Evolutionary conservation across 2,888 invertebrate species (phyloP).

Genomic region (Amorpha juglandis): DNA sequence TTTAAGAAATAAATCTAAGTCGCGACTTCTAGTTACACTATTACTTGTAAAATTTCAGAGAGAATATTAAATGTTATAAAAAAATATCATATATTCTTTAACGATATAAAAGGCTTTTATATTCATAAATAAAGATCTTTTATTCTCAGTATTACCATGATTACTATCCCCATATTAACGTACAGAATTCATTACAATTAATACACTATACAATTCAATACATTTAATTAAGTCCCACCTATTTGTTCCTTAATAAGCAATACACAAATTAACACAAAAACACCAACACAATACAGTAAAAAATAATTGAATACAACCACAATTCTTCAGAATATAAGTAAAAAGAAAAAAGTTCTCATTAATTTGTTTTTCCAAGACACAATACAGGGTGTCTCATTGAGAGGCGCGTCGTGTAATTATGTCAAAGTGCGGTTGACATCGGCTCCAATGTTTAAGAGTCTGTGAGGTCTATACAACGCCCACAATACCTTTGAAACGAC

Average conservation of each 20-base stretch:
- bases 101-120: not conserved
- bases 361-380: conserved; percentile 66
- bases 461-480: conserved; percentile 72
- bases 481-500: conserved; percentile 79
- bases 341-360: conserved; percentile 49
- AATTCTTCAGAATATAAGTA: conserved; percentile 36
- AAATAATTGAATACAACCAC: conserved; percentile 31
- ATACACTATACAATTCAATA: not conserved
- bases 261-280: not conserved
- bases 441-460: conserved; percentile 77
- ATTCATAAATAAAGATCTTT: not conserved
- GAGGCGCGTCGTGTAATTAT: conserved; percentile 71
- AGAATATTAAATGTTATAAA: too few species aligned
- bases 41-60: too few species aligned
- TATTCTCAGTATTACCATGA: not conserved
- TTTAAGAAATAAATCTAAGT: too few species aligned
- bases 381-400: conserved; percentile 69
- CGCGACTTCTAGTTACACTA: too few species aligned
- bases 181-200: not conserved
- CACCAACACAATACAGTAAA: not conserved
- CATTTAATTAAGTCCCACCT: not conserved
- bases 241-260: not conserved
- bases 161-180: not conserved
- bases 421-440: conserved; percentile 70
- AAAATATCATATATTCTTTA: too few species aligned